phyloP scores from a whole-genome alignment of 1,140 invertebrate genomes.

The Eupristina koningsbergeri region DNA sequence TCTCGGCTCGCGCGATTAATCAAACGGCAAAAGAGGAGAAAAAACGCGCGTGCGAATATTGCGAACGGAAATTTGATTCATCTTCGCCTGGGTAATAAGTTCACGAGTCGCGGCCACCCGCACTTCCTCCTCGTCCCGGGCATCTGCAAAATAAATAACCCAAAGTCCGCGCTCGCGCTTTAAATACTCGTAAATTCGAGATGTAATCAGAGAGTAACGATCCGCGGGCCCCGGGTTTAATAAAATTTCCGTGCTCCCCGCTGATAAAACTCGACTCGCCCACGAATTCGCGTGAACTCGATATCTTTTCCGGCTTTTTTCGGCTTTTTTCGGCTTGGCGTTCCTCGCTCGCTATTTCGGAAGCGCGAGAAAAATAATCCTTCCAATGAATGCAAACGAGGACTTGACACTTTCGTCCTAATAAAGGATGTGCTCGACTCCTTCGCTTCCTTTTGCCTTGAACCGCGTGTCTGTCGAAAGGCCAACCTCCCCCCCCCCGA shows the following conservation, averaged over 20 bases:
- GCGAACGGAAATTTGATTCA: conserved; percentile 38
- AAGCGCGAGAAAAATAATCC: neutral
- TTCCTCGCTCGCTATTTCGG: neutral
- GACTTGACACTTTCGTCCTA: neutral
- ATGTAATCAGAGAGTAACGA: conserved; percentile 61
- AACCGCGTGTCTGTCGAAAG: neutral
- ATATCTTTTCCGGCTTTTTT: conserved; percentile 2
- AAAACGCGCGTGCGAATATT: neutral
- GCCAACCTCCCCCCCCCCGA: no score
- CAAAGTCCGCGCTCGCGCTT: conserved; percentile 52
- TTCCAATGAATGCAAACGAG: no score
- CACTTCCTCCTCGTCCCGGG: conserved; percentile 24
- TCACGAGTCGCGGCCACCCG: conserved; percentile 11
- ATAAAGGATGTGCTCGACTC: neutral
- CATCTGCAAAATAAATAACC: conserved; percentile 57
- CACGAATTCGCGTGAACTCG: neutral
- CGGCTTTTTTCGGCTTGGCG: no score
- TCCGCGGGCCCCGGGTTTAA: conserved; percentile 28
- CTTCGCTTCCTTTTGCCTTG: neutral
- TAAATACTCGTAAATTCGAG: conserved; percentile 58
- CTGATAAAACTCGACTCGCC: conserved; percentile 29
- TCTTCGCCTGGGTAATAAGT: conserved; percentile 31
- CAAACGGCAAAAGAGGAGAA: neutral
- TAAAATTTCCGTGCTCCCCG: conserved; percentile 16
- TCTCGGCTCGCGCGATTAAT: neutral